These are phyloP conservation scores for Haplochromis burtoni DNA, from an alignment of 2,113 vertebrate species.

Conservation along the genomic window DNA sequence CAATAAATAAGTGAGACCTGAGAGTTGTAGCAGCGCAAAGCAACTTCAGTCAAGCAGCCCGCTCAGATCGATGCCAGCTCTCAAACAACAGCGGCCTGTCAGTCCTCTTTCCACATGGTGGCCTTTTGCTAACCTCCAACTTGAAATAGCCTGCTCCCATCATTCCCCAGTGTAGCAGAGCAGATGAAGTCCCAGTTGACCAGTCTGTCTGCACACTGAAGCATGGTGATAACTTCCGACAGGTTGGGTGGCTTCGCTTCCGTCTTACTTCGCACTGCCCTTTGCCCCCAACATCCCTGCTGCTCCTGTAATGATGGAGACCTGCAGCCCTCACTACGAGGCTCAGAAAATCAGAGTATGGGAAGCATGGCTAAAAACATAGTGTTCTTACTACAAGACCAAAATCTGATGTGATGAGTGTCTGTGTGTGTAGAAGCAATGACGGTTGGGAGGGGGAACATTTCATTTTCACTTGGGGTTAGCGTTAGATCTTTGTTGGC, in stretches of 20 bases:
- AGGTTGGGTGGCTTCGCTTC: conserved; percentile 29
- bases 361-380: not conserved
- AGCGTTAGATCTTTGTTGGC: not conserved
- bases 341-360: not conserved
- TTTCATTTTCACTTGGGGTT: not conserved
- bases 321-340: conserved; percentile 1
- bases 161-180: conserved; percentile 13
- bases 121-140: conserved; percentile 34
- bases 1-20: not conserved
- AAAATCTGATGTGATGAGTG: not conserved
- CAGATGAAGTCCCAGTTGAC: conserved; percentile 44
- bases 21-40: not conserved
- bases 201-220: conserved; percentile 33
- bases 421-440: not conserved
- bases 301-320: conserved; percentile 7
- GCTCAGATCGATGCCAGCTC: conserved; percentile 12
- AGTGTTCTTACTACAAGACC: not conserved
- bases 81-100: not conserved
- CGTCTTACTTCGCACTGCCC: not conserved
- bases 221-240: conserved; percentile 51
- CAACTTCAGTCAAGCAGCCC: not conserved
- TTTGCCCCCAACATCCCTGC: not conserved
- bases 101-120: conserved; percentile 10
- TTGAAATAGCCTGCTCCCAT: conserved; percentile 46
- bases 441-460: not conserved